Evolutionary conservation across 2,797 vertebrate species (phyloP), one percentile per base, ranked within the genome.

Genomic region (Harpagifer antarcticus): DNA sequence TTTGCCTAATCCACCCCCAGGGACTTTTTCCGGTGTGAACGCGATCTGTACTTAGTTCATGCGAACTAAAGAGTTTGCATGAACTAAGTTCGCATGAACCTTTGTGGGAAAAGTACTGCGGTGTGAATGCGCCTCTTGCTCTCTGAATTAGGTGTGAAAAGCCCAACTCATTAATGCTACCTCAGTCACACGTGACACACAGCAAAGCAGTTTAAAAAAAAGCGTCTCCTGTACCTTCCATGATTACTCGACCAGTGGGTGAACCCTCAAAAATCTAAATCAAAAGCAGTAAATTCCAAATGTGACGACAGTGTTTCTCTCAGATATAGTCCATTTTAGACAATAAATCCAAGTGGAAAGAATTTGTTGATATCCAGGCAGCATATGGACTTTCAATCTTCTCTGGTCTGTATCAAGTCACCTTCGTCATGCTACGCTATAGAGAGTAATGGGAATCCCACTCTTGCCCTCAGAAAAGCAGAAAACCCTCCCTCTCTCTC

Each of bases 371-470:
- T 80, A 84, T 89, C 85, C 88, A 65, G 49, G 68, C 65, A 82
- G 77, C 78, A 74, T 76, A 54, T 70, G 72, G 77, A 70, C 74
- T 66, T 82, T 75, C 79, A 86, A 62, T 81, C 79, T 84, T 67
- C 44, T 69, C 72, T 73, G 83, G 85, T 88, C 79, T 85, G 86
- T 89, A 91, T 92, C 78, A 86, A 87, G 89, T 68, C 81, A 91
- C 88, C 81, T 88, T 52, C 87, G 86, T 92, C 91, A 92, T 90
- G 88, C 94, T 93, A 93, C 92, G 95, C 92, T 92, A 93, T 91
- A 92, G 94, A 94, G 91, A 91, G 93, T 92, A 94, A 92, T 93
- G 92, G 70, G 92, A 94, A 93, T 95, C 91, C 95, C 94, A 95
- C 89, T 96, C 88, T 89, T 89, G 86, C 86, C 81, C 80, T 80